Evolutionary conservation across 2,888 invertebrate genomes (phyloP).

Genomic region (Xiphydria camelus): DNA sequence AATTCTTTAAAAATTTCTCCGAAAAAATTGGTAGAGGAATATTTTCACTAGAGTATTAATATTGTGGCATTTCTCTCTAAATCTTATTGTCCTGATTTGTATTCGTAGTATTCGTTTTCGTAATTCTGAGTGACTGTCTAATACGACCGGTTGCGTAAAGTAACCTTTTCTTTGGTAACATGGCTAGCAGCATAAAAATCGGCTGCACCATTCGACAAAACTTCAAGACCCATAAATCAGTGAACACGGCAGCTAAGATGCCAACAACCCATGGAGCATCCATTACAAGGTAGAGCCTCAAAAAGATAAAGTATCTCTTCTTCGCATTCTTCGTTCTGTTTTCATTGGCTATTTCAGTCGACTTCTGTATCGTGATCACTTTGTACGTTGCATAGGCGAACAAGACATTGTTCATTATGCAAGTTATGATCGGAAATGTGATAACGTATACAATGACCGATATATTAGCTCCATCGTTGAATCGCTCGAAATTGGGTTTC

Average conservation of each 20-base stretch:
- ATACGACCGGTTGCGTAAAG: constrained; percentile 10
- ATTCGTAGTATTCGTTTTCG: too few species aligned
- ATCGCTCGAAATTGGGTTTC: constrained; percentile 38
- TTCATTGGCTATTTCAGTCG: constrained; percentile 24
- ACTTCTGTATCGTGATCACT: constrained; percentile 32
- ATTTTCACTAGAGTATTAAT: too few species aligned
- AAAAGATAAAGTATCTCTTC: constrained; percentile 35
- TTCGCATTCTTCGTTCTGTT: constrained; percentile 28
- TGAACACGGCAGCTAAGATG: constrained; percentile 37
- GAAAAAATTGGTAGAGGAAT: too few species aligned
- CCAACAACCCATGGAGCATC: constrained; percentile 42
- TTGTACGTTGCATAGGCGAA: constrained; percentile 39
- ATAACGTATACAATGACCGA: constrained; percentile 20
- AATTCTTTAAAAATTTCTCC: too few species aligned
- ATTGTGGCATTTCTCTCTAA: too few species aligned
- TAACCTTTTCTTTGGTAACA: constrained; percentile 35
- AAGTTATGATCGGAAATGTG: constrained; percentile 28
- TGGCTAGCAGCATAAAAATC: constrained; percentile 37
- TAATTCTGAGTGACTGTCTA: too few species aligned
- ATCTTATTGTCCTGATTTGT: too few species aligned
- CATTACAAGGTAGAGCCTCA: constrained; percentile 41
- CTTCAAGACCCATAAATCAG: constrained; percentile 43
- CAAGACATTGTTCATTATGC: constrained; percentile 28
- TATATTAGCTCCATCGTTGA: constrained; percentile 15
- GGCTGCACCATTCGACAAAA: constrained; percentile 44